Conservation (phyloP, 2,113 vertebrate species). For the Notiomystis cincta region DNA sequence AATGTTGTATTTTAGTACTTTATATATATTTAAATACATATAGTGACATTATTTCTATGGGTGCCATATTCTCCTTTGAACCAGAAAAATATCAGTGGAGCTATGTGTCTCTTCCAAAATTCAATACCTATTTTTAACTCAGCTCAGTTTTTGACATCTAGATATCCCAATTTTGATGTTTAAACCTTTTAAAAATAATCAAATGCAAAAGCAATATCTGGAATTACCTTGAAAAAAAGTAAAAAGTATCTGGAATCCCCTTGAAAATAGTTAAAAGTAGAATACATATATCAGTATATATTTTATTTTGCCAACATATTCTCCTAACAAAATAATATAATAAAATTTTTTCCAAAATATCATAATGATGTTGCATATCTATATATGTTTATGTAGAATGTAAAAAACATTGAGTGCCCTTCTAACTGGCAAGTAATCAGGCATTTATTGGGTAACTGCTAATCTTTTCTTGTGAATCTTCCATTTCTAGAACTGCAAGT, state of each 20-base stretch:
- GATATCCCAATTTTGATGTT: background rate
- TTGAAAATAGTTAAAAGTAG: background rate
- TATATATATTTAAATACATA: background rate
- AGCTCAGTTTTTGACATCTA: background rate
- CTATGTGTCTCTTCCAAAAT: background rate
- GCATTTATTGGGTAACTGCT: background rate
- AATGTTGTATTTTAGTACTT: background rate
- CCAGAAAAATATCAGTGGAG: background rate
- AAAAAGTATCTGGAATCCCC: background rate
- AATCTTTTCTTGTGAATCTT: background rate
- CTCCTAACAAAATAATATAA: background rate
- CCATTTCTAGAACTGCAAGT: background rate
- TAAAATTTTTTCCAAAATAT: background rate
- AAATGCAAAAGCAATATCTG: background rate
- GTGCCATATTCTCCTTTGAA: background rate
- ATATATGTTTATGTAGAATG: background rate
- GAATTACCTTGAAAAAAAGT: background rate
- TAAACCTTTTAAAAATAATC: background rate
- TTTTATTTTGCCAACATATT: background rate
- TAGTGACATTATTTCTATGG: background rate
- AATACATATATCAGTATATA: background rate
- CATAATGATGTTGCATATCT: background rate
- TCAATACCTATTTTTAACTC: background rate
- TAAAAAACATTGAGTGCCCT: background rate
- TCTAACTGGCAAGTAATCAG: background rate